Evolutionary conservation across 2,797 vertebrate genomes (phyloP).

Genomic region (Cephalopachus bancanus): DNA sequence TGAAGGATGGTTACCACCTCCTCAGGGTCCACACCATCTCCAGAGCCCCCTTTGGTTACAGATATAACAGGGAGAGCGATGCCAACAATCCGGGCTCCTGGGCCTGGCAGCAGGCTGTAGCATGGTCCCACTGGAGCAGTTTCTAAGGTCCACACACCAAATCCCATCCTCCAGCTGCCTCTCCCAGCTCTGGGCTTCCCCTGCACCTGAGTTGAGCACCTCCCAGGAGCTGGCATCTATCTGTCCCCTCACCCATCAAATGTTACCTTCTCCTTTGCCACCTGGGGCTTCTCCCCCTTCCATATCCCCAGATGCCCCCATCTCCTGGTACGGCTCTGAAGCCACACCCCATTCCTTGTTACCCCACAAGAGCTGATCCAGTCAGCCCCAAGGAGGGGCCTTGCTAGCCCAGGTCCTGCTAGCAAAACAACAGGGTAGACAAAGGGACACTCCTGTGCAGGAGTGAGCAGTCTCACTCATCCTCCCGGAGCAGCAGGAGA

Average conservation of each 20-base stretch:
- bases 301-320: neutral
- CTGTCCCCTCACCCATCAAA: neutral
- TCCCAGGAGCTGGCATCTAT: neutral
- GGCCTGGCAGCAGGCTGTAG: neutral
- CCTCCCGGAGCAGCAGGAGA: constrained; percentile 43
- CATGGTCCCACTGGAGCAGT: neutral
- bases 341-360: neutral
- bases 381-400: neutral
- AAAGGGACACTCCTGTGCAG: neutral
- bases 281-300: neutral
- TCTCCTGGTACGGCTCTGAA: neutral
- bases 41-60: constrained; percentile 69
- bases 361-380: neutral
- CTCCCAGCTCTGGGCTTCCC: neutral
- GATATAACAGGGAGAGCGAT: neutral
- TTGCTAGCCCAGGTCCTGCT: neutral
- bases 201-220: neutral
- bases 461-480: constrained; percentile 32
- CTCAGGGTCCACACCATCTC: neutral
- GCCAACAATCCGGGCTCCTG: neutral
- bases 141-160: neutral
- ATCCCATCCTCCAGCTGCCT: neutral
- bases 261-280: neutral
- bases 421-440: neutral
- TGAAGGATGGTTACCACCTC: constrained; percentile 47